phyloP scores from a whole-genome alignment of 2,888 invertebrate species.

The Parochlus steinenii region DNA sequence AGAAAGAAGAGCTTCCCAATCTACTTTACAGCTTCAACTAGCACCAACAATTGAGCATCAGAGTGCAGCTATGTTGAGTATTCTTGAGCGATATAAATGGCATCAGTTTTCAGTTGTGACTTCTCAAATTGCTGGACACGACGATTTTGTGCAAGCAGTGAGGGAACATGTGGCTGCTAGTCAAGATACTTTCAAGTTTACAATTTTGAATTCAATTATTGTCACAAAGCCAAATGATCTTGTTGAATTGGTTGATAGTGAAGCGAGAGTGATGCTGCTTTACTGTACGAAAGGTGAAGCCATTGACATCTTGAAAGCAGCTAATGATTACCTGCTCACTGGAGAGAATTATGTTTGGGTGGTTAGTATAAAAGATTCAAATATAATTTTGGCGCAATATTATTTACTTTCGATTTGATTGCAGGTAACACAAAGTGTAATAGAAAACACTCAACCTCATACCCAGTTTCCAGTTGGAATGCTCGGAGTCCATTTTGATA shows the following conservation, averaged over 20 bases:
- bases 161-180: constrained; percentile 71
- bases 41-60: constrained; percentile 95
- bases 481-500: constrained; percentile 87
- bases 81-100: constrained; percentile 91
- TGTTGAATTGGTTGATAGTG: constrained; percentile 68
- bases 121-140: constrained; percentile 84
- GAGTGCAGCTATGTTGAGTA: constrained; percentile 88
- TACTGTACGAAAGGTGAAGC: constrained; percentile 84
- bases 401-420: too few species aligned
- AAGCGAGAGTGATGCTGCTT: constrained; percentile 81
- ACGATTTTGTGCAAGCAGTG: constrained; percentile 89
- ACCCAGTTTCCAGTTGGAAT: constrained; percentile 79
- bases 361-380: too few species aligned
- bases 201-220: constrained; percentile 70
- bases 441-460: constrained; percentile 60
- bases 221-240: constrained; percentile 65
- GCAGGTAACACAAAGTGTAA: constrained; percentile 87
- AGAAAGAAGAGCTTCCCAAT: constrained; percentile 62
- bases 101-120: constrained; percentile 90
- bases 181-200: constrained; percentile 65
- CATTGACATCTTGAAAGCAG: constrained; percentile 57
- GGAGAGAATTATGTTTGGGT: constrained; percentile 95
- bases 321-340: constrained; percentile 58
- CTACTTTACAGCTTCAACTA: constrained; percentile 78
- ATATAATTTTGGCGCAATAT: too few species aligned